Percentiles rank a stretch among this genome's conserved stretches.
Conservation (phyloP, 2,797 vertebrate genomes). For the Dendrocincla tyrannina region DNA sequence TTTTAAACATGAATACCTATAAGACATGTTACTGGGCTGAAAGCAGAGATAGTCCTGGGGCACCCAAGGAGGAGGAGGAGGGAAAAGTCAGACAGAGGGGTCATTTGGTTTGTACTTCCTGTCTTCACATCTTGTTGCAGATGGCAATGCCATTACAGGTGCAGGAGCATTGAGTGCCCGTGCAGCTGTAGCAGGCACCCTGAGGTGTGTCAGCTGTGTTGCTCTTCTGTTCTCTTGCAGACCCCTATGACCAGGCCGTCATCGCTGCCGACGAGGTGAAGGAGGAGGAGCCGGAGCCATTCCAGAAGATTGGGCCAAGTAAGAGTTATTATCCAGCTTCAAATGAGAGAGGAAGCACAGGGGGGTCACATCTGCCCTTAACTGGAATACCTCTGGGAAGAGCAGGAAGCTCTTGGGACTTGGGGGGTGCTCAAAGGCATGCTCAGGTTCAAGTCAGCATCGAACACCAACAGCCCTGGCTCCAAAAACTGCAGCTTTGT, state of each 20-base stretch:
- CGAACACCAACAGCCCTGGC: neutral
- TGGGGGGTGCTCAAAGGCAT: neutral
- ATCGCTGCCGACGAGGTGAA: slow-evolving; percentile 92
- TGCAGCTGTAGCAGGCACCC: slow-evolving; percentile 25
- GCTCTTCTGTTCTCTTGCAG: slow-evolving; percentile 78
- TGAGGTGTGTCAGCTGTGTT: slow-evolving; percentile 47
- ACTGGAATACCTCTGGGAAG: neutral
- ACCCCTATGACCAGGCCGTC: slow-evolving; percentile 94
- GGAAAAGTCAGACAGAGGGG: neutral
- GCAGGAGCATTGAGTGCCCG: slow-evolving; percentile 28
- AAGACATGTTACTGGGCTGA: neutral
- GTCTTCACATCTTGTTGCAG: neutral
- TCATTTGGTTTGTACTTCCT: neutral
- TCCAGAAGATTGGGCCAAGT: slow-evolving; percentile 99
- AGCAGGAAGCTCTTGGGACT: neutral
- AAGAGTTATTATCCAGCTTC: slow-evolving; percentile 67
- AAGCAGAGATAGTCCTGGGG: neutral
- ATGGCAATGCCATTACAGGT: neutral
- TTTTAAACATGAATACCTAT: neutral
- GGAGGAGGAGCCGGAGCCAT: slow-evolving; percentile 93
- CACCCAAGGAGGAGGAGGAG: neutral
- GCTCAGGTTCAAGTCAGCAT: neutral
- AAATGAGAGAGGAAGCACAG: neutral
- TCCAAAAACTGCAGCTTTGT: neutral
- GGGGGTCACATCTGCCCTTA: neutral